Percentiles rank a stretch among this genome's conserved stretches.
Evolutionary conservation across 2,113 vertebrate genomes (phyloP).

Genomic region (Eclectus roratus): DNA sequence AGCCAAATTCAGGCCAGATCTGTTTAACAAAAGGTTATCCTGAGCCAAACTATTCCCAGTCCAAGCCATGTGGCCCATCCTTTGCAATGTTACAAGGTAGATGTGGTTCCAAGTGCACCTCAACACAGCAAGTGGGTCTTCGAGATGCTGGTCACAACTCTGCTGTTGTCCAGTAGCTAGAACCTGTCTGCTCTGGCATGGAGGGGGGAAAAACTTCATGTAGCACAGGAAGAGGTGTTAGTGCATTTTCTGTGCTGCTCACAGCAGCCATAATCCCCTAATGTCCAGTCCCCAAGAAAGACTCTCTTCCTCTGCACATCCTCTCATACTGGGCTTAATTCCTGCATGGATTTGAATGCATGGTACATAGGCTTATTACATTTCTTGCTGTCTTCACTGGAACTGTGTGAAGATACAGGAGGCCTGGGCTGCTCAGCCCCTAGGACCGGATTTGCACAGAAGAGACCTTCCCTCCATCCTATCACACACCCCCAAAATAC

Average conservation of each 20-base stretch:
- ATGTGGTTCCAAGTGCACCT: neutral
- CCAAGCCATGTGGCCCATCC: neutral
- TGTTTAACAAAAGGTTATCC: neutral
- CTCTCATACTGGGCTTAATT: neutral
- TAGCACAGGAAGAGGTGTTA: accelerated
- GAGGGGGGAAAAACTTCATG: too few relatives aligned
- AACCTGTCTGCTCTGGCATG: neutral
- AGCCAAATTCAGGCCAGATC: neutral
- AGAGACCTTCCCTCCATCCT: neutral
- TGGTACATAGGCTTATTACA: neutral
- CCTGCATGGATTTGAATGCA: neutral
- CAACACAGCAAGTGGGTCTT: neutral
- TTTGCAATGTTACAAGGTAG: neutral
- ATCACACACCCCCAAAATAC: neutral
- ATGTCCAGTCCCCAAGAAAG: neutral
- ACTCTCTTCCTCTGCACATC: neutral
- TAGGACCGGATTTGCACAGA: neutral
- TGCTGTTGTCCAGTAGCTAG: neutral
- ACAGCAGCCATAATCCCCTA: neutral
- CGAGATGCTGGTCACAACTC: neutral
- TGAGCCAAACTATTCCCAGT: neutral
- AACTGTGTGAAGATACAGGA: neutral
- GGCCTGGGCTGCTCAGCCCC: neutral
- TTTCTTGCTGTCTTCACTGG: neutral
- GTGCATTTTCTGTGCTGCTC: neutral